Evolutionary conservation across 2,797 vertebrate species (phyloP).

Genomic region (Tauraco hartlaubi): DNA sequence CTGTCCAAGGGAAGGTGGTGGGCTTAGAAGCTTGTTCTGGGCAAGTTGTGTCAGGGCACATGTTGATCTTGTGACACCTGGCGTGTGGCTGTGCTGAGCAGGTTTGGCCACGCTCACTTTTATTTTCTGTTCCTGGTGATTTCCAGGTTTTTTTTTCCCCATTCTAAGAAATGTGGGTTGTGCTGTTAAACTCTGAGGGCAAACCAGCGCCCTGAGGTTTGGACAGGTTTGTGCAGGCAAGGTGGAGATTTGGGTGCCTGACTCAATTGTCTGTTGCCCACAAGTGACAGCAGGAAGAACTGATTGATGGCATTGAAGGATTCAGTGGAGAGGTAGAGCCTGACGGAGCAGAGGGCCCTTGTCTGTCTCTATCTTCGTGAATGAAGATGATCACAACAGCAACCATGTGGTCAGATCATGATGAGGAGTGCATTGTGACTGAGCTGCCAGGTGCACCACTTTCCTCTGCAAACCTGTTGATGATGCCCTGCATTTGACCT

Average conservation of each 20-base stretch:
- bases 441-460: not conserved
- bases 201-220: not conserved
- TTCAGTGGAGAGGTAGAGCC: not conserved
- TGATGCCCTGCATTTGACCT: not conserved
- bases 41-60: not conserved
- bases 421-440: not conserved
- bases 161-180: not conserved
- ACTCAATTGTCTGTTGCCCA: not conserved
- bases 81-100: not conserved
- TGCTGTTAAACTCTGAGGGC: not conserved
- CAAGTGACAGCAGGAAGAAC: not conserved
- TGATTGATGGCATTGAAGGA: not conserved
- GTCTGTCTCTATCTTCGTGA: not conserved
- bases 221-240: not conserved
- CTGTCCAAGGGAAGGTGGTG: not conserved
- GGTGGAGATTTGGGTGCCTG: not conserved
- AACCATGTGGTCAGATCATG: not conserved
- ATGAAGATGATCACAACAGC: not conserved
- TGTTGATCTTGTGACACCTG: accelerated
- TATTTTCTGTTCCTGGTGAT: not conserved
- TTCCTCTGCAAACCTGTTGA: not conserved
- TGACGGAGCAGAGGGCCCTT: not conserved
- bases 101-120: not conserved
- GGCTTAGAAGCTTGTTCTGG: not conserved
- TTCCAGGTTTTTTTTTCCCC: not conserved